Percentiles rank a stretch among this genome's conserved stretches.
Evolutionary conservation across 1,140 invertebrate genomes (phyloP).

Genomic region (Cydia pomonella): DNA sequence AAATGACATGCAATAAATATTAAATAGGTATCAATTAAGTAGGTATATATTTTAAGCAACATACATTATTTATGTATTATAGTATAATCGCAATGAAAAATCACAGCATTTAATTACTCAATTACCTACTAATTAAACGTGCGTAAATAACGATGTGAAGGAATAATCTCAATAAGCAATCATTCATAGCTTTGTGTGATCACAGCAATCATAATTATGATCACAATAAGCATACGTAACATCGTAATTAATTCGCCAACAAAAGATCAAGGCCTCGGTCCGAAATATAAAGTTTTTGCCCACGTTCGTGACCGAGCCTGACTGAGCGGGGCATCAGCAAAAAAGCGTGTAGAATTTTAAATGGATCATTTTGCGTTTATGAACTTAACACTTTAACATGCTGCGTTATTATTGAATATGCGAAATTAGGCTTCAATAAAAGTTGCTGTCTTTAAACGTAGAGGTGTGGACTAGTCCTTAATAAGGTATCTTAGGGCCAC

Average conservation of each 20-base stretch:
- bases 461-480: no score
- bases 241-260: conserved; percentile 69
- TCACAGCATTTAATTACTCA: background rate
- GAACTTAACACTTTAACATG: conserved; percentile 20
- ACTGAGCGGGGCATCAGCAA: conserved; percentile 46
- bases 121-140: conserved; percentile 14
- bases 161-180: conserved; percentile 25
- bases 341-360: conserved; percentile 74
- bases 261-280: conserved; percentile 71
- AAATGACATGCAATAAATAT: no score
- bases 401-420: conserved; percentile 4
- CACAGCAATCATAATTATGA: conserved; percentile 36
- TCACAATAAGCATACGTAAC: conserved; percentile 41
- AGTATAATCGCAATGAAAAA: background rate
- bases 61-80: no score
- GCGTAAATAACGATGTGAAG: conserved; percentile 8
- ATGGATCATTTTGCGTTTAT: conserved; percentile 46
- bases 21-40: no score
- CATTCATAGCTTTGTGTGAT: conserved; percentile 13
- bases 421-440: background rate
- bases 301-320: conserved; percentile 71
- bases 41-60: no score
- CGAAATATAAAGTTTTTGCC: conserved; percentile 70
- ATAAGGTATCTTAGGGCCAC: no score
- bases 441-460: no score